A percentile compares a stretch with the other conserved stretches of the same genome.
phyloP scores from a whole-genome alignment of 1,140 invertebrate genomes.

The Drosophila novamexicana region DNA sequence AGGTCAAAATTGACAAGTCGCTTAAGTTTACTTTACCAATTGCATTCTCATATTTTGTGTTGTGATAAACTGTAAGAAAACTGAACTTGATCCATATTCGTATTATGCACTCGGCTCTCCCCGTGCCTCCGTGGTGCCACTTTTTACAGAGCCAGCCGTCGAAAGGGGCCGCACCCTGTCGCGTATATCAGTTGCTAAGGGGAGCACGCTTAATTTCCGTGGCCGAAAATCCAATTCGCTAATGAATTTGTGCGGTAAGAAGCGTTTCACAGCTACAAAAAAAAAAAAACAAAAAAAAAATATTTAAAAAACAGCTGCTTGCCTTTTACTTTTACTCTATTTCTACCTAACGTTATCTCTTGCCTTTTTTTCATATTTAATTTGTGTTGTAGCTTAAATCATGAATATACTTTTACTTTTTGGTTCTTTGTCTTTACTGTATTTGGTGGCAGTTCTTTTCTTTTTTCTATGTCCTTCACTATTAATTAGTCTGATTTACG shows the following conservation, averaged over 20 bases:
- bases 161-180: constrained; percentile 84
- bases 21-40: constrained; percentile 25
- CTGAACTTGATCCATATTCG: constrained; percentile 41
- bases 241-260: constrained; percentile 96
- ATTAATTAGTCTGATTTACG: constrained; percentile 14
- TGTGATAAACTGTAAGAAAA: constrained; percentile 19
- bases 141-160: constrained; percentile 83
- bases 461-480: constrained; percentile 17
- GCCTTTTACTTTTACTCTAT: constrained; percentile 57
- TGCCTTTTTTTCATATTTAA: constrained; percentile 43
- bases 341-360: constrained; percentile 29
- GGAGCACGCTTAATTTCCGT: constrained; percentile 87
- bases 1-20: constrained; percentile 1
- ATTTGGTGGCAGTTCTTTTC: not conserved
- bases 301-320: constrained; percentile 58
- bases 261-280: constrained; percentile 67
- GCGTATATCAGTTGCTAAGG: constrained; percentile 84
- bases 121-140: constrained; percentile 57
- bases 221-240: constrained; percentile 95
- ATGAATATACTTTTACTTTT: constrained; percentile 4
- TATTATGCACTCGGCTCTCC: constrained; percentile 57
- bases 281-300: constrained; percentile 40
- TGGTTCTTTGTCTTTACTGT: constrained; percentile 33
- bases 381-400: constrained; percentile 17
- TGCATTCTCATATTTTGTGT: constrained; percentile 26